A percentile compares a stretch with the other conserved stretches of the same genome.
These are phyloP conservation scores for Dreissena rostriformis DNA, from an alignment of 1,140 invertebrate species.

Conservation along the genomic window DNA sequence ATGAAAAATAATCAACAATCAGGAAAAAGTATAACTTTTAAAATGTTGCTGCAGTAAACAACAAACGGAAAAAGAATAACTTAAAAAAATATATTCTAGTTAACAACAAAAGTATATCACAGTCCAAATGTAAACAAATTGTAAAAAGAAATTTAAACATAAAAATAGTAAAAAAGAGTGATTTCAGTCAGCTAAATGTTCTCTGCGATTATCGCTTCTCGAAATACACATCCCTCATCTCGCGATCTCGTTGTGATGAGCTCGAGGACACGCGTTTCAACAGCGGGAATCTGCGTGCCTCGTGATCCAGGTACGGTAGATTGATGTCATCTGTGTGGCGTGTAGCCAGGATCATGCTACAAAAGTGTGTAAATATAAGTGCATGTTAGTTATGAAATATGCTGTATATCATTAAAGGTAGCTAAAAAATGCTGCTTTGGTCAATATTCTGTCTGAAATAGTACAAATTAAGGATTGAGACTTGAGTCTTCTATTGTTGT, in stretches of 20 bases:
- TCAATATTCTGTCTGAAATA: background rate
- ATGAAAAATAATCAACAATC: no score
- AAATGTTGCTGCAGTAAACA: no score
- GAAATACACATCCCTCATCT: constrained; percentile 76
- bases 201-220: constrained; percentile 71
- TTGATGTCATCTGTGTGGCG: constrained; percentile 74
- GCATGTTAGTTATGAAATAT: background rate
- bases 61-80: no score
- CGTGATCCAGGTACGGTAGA: constrained; percentile 68
- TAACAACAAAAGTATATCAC: no score
- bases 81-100: no score
- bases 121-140: no score
- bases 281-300: constrained; percentile 67
- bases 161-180: no score
- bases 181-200: no score
- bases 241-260: constrained; percentile 71
- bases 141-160: no score
- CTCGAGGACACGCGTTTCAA: constrained; percentile 54
- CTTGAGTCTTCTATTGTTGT: no score
- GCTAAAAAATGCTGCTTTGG: background rate
- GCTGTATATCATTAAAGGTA: background rate
- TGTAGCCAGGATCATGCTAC: constrained; percentile 75
- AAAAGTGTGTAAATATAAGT: constrained; percentile 32
- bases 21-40: no score
- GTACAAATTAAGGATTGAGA: no score